Conservation (phyloP, 2,888 invertebrate species). For the Phyllotreta striolata region DNA sequence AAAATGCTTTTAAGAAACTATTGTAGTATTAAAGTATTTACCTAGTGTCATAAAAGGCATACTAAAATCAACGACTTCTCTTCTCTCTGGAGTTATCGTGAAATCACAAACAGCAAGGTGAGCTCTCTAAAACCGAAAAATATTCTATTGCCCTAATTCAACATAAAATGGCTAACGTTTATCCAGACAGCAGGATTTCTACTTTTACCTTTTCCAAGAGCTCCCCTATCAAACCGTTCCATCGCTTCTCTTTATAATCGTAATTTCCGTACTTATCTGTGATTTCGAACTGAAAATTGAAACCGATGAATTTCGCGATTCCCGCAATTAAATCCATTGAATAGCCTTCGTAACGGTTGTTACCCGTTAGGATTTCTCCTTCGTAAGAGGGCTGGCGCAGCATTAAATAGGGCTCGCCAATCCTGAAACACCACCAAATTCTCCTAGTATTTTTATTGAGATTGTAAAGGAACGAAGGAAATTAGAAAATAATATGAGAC, state of each 20-base stretch:
- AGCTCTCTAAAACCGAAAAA: constrained; percentile 74
- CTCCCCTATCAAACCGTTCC: constrained; percentile 80
- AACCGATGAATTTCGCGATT: constrained; percentile 47
- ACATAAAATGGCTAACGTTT: constrained; percentile 2
- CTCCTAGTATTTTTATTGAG: too few species aligned
- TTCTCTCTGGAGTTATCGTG: constrained; percentile 91
- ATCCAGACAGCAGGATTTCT: background rate
- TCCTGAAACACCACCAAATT: constrained; percentile 58
- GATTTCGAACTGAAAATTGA: constrained; percentile 65
- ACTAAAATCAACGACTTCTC: constrained; percentile 91
- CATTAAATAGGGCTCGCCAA: constrained; percentile 77
- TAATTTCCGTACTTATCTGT: constrained; percentile 75
- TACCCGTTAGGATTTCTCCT: constrained; percentile 71
- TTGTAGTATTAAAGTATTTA: constrained; percentile 24
- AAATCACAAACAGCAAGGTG: constrained; percentile 95
- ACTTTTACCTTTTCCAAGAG: constrained; percentile 73
- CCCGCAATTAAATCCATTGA: constrained; percentile 84
- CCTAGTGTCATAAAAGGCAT: constrained; percentile 96
- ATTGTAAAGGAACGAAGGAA: too few species aligned
- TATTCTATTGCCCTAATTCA: background rate
- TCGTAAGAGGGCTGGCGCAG: constrained; percentile 64
- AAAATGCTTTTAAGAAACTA: background rate
- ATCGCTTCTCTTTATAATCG: constrained; percentile 72
- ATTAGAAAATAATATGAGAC: too few species aligned
- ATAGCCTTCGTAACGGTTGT: constrained; percentile 86